These are phyloP conservation scores for Drosophila azteca DNA, from an alignment of 1,140 invertebrate genomes.

Conservation along the genomic window DNA sequence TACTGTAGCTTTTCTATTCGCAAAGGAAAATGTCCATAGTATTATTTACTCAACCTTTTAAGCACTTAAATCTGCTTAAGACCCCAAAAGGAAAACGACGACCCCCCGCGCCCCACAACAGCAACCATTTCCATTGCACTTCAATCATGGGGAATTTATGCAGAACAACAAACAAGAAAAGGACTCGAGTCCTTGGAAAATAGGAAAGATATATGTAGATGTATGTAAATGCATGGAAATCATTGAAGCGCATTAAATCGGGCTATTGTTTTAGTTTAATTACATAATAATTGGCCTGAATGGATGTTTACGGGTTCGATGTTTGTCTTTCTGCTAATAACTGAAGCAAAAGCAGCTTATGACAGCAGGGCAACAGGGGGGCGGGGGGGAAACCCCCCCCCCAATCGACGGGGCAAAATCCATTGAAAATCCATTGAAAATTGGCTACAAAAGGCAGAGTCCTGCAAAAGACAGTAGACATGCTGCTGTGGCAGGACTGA, in stretches of 20 bases:
- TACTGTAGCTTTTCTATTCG: no score
- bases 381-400: no score
- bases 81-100: background rate
- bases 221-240: slow-evolving; percentile 12
- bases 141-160: slow-evolving; percentile 9
- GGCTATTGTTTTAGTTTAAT: slow-evolving; percentile 78
- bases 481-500: slow-evolving; percentile 18
- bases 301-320: slow-evolving; percentile 29
- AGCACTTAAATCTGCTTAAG: slow-evolving; percentile 15
- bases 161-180: slow-evolving; percentile 17
- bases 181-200: background rate
- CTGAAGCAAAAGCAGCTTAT: slow-evolving; percentile 58
- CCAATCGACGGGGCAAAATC: slow-evolving; percentile 30
- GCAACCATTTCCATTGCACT: background rate
- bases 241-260: slow-evolving; percentile 61
- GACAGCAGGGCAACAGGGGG: no score
- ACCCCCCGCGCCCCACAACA: background rate
- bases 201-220: no score
- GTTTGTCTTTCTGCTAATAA: slow-evolving; percentile 55
- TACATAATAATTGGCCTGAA: slow-evolving; percentile 75
- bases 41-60: slow-evolving; percentile 12
- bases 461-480: slow-evolving; percentile 47
- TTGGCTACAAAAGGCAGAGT: slow-evolving; percentile 62
- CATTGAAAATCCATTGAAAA: slow-evolving; percentile 29
- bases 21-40: background rate